Evolutionary conservation across 1,140 invertebrate species (phyloP), one percentile per base, ranked within the genome.

Genomic region (Procambarus virginalis): DNA sequence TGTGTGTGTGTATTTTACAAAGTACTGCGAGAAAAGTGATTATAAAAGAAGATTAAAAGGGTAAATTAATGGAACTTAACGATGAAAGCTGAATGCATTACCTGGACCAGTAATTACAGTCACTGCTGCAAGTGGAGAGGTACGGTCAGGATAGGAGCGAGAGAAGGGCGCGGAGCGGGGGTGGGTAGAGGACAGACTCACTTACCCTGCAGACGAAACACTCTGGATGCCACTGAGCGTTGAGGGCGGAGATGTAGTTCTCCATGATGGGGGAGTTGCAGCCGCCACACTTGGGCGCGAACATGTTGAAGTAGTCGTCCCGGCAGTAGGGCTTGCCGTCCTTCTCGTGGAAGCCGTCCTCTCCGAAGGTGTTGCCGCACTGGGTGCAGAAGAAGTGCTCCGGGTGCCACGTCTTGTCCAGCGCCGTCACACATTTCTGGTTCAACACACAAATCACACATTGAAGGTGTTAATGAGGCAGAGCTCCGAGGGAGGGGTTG

Each of bases 351-450:
- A 98, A 99, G 20, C 98, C 98, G 80, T 99, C 98, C 92, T 99
- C 98, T 9, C 98, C 98, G 93, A 99, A 99, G 93, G 98, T 97
- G 93, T 98, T 97, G 78, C 98, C 98, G 94, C 99, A 99, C 93
- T 99, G 98, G 75, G 98, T 98, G 94, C 99, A 99, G 95, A 99
- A 98, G 95, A 99, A 99, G 94, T 99, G 99, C 94, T 99, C 98
- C 90, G 98, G 98, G 94, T 99, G 99, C 98, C 98, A 99, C 75
- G 98, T 99, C 94, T 98, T 98, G 93, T 99, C 98, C 93, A 99
- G 94, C 2, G 99, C 99, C 1, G 98, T 99, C 60, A 99, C 98
- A 94, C 99, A 99, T 98, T 99, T 99, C 98, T 99, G 95, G 68
- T 93, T 88, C 90, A 70, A 55, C 12, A 8, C 51, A 55, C 51